Base-by-base conservation (phyloP, 1,140 invertebrate species). In the Drosophila ironensis region DNA sequence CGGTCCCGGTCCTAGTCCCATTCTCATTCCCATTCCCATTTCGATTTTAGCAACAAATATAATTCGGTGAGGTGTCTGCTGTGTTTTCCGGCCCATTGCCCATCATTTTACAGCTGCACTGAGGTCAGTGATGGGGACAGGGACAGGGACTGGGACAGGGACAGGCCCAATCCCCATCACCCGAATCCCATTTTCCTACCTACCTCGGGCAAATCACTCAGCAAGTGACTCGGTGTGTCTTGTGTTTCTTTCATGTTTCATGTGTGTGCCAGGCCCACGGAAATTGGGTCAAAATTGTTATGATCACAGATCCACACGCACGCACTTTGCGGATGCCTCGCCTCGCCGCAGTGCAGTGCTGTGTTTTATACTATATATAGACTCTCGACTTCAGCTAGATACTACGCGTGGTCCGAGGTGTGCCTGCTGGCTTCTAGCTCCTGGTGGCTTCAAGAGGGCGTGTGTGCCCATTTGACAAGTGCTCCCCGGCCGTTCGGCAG, bases 261-360 rank as follows among this genome's bases (percentile, higher is more conserved):
- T 73, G 27, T 56, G 59, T 73, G 27, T 56, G 50, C 53, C 47
- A 57, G 54, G n/a, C 45, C 51, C 42, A 53, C 38, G 57, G 53
- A 78, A 87, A 87, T 87, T 87, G 45, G 84, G 84, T 87, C 84
- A 87, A 87, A 87, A 82, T 87, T 87, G 82, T 87, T 87, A 87
- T 87, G 82, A 87, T 87, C 73, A 82, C 75, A 81, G 38, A 72
- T 37, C 68, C 60, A 59, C 38, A 27, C 38, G 19, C 37, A 53
- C 42, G 54, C 41, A 48, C 11, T 27, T 17, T 50, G 19, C 9
- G 52, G 12, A 33, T 19, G 48, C 63, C 60, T 28, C 67, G 60
- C 50, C 74, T 77, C 76, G 68, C 72, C 82, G 76, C 76, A 81
- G 77, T 73, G 30, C 30, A 12, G 30, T 33, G 30, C 30, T 12